These are phyloP conservation scores for Thamnophis elegans DNA, from an alignment of 2,797 vertebrate species.

Conservation along the genomic window DNA sequence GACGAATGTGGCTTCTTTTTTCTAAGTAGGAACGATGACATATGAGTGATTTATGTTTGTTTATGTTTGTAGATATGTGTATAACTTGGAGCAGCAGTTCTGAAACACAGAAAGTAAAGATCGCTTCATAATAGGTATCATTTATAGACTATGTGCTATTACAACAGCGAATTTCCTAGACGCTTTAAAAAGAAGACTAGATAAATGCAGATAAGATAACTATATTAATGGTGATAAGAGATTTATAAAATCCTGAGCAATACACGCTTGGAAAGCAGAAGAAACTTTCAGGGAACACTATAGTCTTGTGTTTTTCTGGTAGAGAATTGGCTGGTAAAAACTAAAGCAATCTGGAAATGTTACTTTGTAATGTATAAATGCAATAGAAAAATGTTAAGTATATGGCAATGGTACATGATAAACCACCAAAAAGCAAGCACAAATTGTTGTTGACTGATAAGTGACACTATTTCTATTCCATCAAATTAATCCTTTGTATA, in stretches of 20 bases:
- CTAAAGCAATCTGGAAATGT: background rate
- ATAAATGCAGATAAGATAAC: background rate
- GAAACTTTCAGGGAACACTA: background rate
- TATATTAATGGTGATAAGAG: background rate
- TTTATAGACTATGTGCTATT: background rate
- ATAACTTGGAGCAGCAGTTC: background rate
- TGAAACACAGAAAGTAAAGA: background rate
- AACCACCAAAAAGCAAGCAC: background rate
- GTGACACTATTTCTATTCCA: background rate
- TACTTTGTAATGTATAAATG: background rate
- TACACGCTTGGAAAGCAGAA: background rate
- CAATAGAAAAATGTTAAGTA: background rate
- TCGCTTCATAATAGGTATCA: background rate
- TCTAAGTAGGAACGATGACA: background rate
- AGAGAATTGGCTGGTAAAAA: background rate
- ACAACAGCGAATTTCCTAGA: background rate
- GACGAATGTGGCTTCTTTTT: background rate
- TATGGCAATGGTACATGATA: background rate
- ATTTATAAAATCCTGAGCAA: background rate
- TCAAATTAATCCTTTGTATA: conserved; percentile 24
- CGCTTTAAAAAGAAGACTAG: background rate
- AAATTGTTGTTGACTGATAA: conserved; percentile 22
- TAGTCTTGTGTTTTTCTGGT: background rate
- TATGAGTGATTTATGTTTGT: background rate
- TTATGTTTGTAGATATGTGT: background rate